phyloP scores from a whole-genome alignment of 2,888 invertebrate species.

The Xestoiulus laeticollis region DNA sequence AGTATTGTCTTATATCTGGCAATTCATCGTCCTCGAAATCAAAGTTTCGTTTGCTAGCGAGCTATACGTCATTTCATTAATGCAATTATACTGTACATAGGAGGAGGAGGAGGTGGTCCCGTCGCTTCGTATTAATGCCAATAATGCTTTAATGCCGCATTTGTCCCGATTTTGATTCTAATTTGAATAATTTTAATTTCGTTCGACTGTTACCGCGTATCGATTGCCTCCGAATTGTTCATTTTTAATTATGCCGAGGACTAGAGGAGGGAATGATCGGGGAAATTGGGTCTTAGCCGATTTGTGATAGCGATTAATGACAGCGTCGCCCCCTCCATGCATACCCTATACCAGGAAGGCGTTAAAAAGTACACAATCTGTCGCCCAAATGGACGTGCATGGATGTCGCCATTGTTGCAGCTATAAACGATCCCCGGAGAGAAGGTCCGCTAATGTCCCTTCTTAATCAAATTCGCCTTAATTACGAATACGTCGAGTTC shows the following conservation, averaged over 20 bases:
- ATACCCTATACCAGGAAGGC: background rate
- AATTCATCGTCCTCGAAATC: too few relatives aligned
- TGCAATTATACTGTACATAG: too few relatives aligned
- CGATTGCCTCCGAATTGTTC: background rate
- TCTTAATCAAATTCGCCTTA: constrained; percentile 54
- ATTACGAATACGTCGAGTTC: constrained; percentile 53
- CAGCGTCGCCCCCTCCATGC: background rate
- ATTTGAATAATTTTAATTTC: constrained; percentile 15
- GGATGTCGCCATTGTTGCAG: constrained; percentile 17
- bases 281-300: constrained; percentile 37
- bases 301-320: constrained; percentile 34
- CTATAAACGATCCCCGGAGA: constrained; percentile 51
- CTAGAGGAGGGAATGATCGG: background rate
- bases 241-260: background rate
- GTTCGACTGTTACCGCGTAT: background rate
- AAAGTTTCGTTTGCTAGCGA: background rate
- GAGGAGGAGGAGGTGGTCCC: background rate
- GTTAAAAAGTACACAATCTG: constrained; percentile 52
- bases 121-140: background rate
- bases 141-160: background rate
- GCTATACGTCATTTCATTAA: background rate
- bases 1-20: too few relatives aligned
- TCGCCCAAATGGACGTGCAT: constrained; percentile 51
- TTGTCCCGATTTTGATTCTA: background rate
- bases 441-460: constrained; percentile 42